phyloP scores from a whole-genome alignment of 53 echinoderm and acorn worm genomes.

The Arbacia lixula region DNA sequence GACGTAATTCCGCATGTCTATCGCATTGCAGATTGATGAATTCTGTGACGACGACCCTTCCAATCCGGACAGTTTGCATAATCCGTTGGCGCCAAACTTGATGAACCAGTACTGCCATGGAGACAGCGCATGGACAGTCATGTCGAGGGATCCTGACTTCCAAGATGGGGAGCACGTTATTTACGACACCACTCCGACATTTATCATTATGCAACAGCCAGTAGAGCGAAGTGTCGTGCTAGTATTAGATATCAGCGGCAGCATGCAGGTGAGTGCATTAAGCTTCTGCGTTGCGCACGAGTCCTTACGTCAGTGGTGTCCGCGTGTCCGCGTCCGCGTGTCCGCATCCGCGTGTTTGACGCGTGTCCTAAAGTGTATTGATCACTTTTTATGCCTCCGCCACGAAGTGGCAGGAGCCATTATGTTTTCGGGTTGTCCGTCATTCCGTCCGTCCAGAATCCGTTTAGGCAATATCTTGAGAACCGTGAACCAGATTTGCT shows the following conservation, averaged over 20 bases:
- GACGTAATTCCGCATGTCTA: no score
- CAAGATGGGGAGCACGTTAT: not conserved
- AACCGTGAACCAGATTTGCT: no score
- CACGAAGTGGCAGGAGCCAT: no score
- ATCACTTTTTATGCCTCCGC: no score
- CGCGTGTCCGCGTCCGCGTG: no score
- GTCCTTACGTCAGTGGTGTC: no score
- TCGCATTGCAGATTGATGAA: constrained; percentile 2
- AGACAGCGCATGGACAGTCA: constrained; percentile 32
- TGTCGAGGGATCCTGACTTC: constrained; percentile 24
- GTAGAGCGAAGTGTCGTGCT: constrained; percentile 31
- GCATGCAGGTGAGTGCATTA: constrained; percentile 25
- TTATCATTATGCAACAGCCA: constrained; percentile 15
- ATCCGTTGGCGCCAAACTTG: constrained; percentile 9
- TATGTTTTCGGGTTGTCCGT: no score
- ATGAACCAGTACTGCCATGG: constrained; percentile 12
- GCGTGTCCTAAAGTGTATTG: no score
- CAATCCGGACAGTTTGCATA: constrained; percentile 22
- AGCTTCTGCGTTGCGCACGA: no score
- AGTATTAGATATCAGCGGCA: constrained; percentile 40
- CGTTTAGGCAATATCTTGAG: no score
- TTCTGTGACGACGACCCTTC: constrained; percentile 23
- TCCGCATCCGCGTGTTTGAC: no score
- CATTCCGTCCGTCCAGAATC: no score
- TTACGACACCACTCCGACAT: constrained; percentile 31